Conservation (phyloP, 2,888 invertebrate genomes). For the Erebia aethiops region DNA sequence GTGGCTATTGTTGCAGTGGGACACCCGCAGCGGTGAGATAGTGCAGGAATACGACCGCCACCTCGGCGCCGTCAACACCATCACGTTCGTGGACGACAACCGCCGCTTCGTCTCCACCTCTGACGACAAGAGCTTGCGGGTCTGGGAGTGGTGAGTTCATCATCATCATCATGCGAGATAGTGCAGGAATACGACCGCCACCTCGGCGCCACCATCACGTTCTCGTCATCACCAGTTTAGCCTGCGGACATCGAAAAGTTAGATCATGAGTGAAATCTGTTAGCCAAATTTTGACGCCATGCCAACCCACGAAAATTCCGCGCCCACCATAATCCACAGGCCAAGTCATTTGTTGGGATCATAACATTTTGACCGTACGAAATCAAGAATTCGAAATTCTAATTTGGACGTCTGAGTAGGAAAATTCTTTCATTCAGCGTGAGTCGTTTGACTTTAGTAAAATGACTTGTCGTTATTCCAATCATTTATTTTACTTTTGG, state of each 20-base stretch:
- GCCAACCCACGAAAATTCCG: too few relatives aligned
- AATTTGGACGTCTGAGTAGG: too few relatives aligned
- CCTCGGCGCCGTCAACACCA: slow-evolving; percentile 98
- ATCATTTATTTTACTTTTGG: too few relatives aligned
- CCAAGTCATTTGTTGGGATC: too few relatives aligned
- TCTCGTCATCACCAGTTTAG: not conserved
- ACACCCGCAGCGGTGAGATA: slow-evolving; percentile 95
- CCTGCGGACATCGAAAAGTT: not conserved
- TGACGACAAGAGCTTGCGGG: slow-evolving; percentile 98
- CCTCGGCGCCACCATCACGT: slow-evolving; percentile 97
- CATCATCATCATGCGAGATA: not conserved
- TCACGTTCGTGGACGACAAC: slow-evolving; percentile 99
- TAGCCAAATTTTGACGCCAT: too few relatives aligned
- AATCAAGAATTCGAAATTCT: too few relatives aligned
- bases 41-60: slow-evolving; percentile 98
- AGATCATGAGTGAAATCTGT: too few relatives aligned
- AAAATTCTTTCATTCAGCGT: too few relatives aligned
- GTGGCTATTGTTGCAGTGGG: slow-evolving; percentile 87
- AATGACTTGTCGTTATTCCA: too few relatives aligned
- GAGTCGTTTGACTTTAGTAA: too few relatives aligned
- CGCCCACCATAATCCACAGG: too few relatives aligned
- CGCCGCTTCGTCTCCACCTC: slow-evolving; percentile 98
- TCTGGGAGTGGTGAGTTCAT: slow-evolving; percentile 96
- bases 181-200: slow-evolving; percentile 95
- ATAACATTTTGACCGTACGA: too few relatives aligned